Base-by-base conservation (phyloP, 2,888 invertebrate genomes). In the Scelioninae gen. 2 region DNA sequence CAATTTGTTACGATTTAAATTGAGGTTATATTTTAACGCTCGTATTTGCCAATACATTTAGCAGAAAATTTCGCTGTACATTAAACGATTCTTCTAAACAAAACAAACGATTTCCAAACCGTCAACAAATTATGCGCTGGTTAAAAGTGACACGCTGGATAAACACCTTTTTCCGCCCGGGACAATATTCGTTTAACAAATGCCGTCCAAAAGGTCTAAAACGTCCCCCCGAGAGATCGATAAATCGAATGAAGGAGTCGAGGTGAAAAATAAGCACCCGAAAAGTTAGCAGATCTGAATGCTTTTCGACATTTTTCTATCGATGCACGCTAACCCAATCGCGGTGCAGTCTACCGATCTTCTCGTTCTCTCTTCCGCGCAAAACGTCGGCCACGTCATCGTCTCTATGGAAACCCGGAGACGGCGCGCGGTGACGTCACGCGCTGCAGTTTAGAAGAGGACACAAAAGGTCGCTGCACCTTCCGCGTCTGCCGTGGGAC, bases 371-470 rank as follows among this genome's bases (percentile, higher is more conserved):
- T 69, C 61, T 55, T 39, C 45, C 61, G 67, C 60, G 63, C 63
- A 75, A 76, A 78, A 78, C 75, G 57, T 79, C 77, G 64, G 61
- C 63, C 81, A 81, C 84, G 83, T 83, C 82, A 83, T 76, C 71
- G 81, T 84, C 75, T 75, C 83, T 83, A 84, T 83, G 82, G 83
- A 74, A 79, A 83, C 84, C 72, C 57, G 53, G 70, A 58, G 73
- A 67, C 73, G 68, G 72, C 50, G 73, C 70, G 72, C 60, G 45
- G 76, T 83, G 83, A 83, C 83, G 83, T 83, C 80, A 82, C 78
- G 53, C 73, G 45, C 61, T 75, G 73, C 75, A 78, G 76, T 74
- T 77, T 74, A 68, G 58, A 57, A 64, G 74, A 73, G 77, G 72
- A 73, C 61, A 65, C 48, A 53, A 50, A 73, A 70, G 78, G 81